Conservation (phyloP, 2,797 vertebrate species). For the Molossus alvarezi region DNA sequence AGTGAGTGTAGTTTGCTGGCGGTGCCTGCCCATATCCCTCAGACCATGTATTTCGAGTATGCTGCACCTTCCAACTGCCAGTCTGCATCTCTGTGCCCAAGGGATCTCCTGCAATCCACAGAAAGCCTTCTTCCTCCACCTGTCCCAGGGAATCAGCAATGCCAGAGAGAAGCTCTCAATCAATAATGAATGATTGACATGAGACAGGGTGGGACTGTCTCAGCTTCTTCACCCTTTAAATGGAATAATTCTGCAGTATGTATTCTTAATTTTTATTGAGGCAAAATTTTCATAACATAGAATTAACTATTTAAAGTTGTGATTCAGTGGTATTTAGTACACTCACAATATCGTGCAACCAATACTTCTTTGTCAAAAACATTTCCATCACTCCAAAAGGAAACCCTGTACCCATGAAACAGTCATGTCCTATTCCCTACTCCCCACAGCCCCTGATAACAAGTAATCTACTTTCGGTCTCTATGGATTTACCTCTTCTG, state of each 20-base stretch:
- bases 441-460: neutral
- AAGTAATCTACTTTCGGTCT: neutral
- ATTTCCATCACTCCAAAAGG: neutral
- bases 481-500: neutral
- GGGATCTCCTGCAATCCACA: neutral
- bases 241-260: neutral
- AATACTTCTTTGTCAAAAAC: neutral
- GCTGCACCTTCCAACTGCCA: neutral
- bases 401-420: neutral
- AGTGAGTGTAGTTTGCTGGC: neutral
- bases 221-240: neutral
- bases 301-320: neutral
- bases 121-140: neutral
- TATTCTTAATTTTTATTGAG: neutral
- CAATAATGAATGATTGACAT: neutral
- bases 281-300: neutral
- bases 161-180: neutral
- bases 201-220: neutral
- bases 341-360: neutral
- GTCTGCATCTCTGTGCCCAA: neutral
- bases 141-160: neutral
- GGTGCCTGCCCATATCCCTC: neutral
- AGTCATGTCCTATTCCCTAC: neutral
- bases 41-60: neutral
- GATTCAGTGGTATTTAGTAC: neutral